phyloP scores from a whole-genome alignment of 1,140 invertebrate species.

The Mylabris phalerata region DNA sequence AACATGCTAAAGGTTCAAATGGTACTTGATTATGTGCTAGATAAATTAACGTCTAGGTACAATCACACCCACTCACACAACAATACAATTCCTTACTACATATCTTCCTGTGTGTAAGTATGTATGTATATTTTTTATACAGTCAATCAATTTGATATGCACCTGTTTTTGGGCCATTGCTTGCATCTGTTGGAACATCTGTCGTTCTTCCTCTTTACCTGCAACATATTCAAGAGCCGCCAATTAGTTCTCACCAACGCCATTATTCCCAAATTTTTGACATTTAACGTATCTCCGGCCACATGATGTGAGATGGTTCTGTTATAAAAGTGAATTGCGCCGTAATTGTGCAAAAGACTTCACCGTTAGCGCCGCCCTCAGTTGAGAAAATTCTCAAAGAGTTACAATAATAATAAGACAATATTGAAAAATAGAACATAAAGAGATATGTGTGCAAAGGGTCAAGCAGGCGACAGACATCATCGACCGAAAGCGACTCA shows the following conservation, averaged over 20 bases:
- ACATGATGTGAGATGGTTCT: slow-evolving; percentile 1
- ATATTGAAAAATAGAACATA: slow-evolving; percentile 8
- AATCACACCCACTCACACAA: slow-evolving; percentile 26
- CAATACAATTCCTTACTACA: slow-evolving; percentile 22
- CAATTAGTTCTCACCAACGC: slow-evolving; percentile 30
- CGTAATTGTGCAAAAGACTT: slow-evolving; percentile 25
- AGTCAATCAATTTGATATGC: slow-evolving; percentile 46
- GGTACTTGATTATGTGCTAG: slow-evolving; percentile 34
- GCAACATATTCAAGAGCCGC: slow-evolving; percentile 46
- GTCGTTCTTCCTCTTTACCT: slow-evolving; percentile 91
- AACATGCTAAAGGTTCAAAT: slow-evolving; percentile 26
- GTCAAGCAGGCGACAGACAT: slow-evolving; percentile 26
- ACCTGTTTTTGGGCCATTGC: slow-evolving; percentile 93
- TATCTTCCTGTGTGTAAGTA: neutral
- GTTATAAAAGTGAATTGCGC: slow-evolving; percentile 10
- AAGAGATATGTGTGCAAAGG: slow-evolving; percentile 20
- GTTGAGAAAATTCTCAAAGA: slow-evolving; percentile 7
- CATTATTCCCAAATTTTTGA: slow-evolving; percentile 9
- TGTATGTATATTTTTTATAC: neutral
- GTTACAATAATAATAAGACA: neutral
- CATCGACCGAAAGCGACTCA: slow-evolving; percentile 49
- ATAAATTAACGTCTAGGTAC: slow-evolving; percentile 29
- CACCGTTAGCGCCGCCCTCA: slow-evolving; percentile 17
- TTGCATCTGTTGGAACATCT: slow-evolving; percentile 95
- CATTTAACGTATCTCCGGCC: slow-evolving; percentile 4